A percentile compares a stretch with the other conserved stretches of the same genome.
phyloP scores from a whole-genome alignment of 2,888 invertebrate species.

The Lordiphosa andalusiaca region DNA sequence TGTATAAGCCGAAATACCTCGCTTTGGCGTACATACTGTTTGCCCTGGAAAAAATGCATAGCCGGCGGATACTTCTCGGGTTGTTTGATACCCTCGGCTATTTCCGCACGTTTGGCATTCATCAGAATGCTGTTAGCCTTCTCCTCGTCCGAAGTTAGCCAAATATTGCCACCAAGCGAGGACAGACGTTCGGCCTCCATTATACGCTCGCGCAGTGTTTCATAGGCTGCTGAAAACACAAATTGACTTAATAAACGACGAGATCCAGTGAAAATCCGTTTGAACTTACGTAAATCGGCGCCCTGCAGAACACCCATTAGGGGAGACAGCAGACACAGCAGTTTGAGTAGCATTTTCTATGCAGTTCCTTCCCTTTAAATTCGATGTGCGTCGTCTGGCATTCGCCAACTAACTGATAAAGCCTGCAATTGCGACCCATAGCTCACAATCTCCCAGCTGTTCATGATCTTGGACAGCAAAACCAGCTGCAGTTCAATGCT shows the following conservation, averaged over 20 bases:
- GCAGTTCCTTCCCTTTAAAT: conserved; percentile 10
- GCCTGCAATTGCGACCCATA: conserved; percentile 33
- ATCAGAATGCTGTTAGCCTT: conserved; percentile 79
- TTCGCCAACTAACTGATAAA: conserved; percentile 54
- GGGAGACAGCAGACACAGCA: conserved; percentile 25
- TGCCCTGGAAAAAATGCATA: conserved; percentile 82
- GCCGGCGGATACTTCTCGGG: conserved; percentile 82
- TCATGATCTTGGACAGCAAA: conserved; percentile 35
- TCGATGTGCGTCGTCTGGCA: conserved; percentile 37
- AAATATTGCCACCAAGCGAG: conserved; percentile 76
- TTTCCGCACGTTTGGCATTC: conserved; percentile 79
- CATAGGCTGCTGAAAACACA: conserved; percentile 67
- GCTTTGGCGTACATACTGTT: conserved; percentile 82
- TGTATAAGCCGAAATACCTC: conserved; percentile 83
- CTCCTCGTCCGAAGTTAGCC: conserved; percentile 77
- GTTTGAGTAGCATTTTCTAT: conserved; percentile 27
- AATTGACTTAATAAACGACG: not conserved
- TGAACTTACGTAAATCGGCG: conserved; percentile 47
- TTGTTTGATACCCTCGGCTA: conserved; percentile 73
- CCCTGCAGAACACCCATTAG: conserved; percentile 27
- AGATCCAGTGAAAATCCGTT: not conserved
- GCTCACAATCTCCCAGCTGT: conserved; percentile 37
- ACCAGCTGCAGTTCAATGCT: conserved; percentile 60
- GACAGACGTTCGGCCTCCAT: conserved; percentile 77
- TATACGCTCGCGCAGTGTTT: conserved; percentile 77